Percentiles rank a stretch among this genome's conserved stretches.
phyloP scores from a whole-genome alignment of 1,140 invertebrate genomes.

The Melitaea cinxia region DNA sequence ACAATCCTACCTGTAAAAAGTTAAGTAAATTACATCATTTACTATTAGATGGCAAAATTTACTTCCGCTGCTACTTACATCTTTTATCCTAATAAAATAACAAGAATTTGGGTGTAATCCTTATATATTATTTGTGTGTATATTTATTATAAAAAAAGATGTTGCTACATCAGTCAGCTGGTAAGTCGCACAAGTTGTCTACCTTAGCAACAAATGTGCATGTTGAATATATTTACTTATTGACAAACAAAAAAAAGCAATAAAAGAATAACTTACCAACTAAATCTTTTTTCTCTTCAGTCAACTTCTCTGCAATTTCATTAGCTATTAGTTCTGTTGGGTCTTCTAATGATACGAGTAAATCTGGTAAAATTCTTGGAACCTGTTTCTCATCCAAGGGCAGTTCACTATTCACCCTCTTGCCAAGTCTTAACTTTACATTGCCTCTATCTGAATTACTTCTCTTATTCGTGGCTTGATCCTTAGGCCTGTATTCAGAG shows the following conservation, averaged over 20 bases:
- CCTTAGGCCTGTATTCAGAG: constrained; percentile 42
- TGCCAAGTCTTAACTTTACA: constrained; percentile 83
- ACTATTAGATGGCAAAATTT: too few species aligned
- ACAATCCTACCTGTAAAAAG: constrained; percentile 86
- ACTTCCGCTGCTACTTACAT: too few species aligned
- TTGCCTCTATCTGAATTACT: constrained; percentile 83
- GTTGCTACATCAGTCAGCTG: too few species aligned
- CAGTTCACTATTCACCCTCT: constrained; percentile 77
- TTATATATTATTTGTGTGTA: too few species aligned
- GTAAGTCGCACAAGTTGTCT: too few species aligned
- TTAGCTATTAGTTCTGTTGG: constrained; percentile 83
- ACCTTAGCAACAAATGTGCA: too few species aligned
- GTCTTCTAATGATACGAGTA: constrained; percentile 78
- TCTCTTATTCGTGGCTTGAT: constrained; percentile 79
- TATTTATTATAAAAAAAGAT: too few species aligned
- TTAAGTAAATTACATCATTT: not conserved
- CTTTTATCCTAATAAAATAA: too few species aligned
- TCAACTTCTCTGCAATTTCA: constrained; percentile 87
- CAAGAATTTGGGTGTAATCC: too few species aligned
- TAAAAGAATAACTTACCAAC: constrained; percentile 82
- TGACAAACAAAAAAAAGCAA: too few species aligned
- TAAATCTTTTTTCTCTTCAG: constrained; percentile 87
- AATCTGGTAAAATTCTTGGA: constrained; percentile 80
- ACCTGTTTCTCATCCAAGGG: constrained; percentile 76
- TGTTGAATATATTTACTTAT: too few species aligned